Evolutionary conservation across 1,140 invertebrate genomes (phyloP), one percentile per base, ranked within the genome.

Genomic region (Leptoteleia sp.): DNA sequence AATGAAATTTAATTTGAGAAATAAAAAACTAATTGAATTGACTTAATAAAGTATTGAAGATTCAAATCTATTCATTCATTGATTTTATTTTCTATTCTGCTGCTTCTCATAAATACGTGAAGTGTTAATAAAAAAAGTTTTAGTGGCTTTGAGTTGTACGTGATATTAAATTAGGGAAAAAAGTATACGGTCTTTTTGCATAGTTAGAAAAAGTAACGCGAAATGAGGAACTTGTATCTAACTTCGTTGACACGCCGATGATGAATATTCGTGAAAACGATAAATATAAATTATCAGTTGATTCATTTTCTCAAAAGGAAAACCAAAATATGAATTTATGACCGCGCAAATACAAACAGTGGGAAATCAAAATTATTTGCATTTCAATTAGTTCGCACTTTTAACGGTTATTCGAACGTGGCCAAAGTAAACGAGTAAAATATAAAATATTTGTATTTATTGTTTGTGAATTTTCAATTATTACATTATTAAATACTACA

Each of bases 91-190:
- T n/a, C n/a, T n/a, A n/a, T n/a, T n/a, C n/a, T 35, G 11, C 4
- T 5, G 4, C 3, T 38, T 43, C 17, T 22, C 5, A 2, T 43
- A 43, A 43, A 43, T 12, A 5, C 22, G 40, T 22, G 19, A 40
- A 40, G 40, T 43, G 40, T 43, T 22, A 43, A 29, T 47, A 38
- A 17, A 50, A 33, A 50, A 33, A 48, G 29, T 52, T 52, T 52
- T 52, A 12, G 37, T 52, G 31, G 48, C n/a, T 13, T 19, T 11
- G 31, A 52, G 31, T 29, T 33, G 48, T 37, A 12, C 16, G 31
- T 35, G 15, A 35, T 52, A 48, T 48, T 48, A n/a, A 48, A 48
- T 48, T 48, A 31, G n/a, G 8, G 17, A 48, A 22, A 12, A 48
- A 19, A 15, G 45, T 48, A 48, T 27, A 27, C 22, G 45, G 3